A percentile compares a stretch with the other conserved stretches of the same genome.
phyloP scores from a whole-genome alignment of 2,888 invertebrate genomes.

The Clistopyga incitator region DNA sequence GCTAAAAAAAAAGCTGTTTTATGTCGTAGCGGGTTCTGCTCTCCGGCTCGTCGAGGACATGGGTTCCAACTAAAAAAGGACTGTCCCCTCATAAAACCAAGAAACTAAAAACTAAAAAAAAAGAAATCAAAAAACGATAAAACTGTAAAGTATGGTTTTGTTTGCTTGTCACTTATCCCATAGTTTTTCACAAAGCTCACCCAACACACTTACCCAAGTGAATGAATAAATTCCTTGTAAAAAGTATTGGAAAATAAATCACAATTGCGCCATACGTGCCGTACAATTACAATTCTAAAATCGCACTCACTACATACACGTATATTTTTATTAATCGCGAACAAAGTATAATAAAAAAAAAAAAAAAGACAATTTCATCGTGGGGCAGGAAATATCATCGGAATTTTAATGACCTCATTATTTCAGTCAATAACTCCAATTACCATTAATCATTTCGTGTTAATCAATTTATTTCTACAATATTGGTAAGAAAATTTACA shows the following conservation, averaged over 20 bases:
- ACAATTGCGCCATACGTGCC: slow-evolving; percentile 53
- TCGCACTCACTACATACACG: slow-evolving; percentile 46
- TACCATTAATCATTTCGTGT: no score
- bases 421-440: no score
- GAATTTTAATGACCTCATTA: no score
- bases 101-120: background rate
- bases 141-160: slow-evolving; percentile 5
- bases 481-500: no score
- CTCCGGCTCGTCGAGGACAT: slow-evolving; percentile 62
- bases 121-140: background rate
- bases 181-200: background rate
- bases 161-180: background rate
- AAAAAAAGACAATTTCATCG: slow-evolving; percentile 14
- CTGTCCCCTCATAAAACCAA: background rate
- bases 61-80: background rate
- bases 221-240: background rate
- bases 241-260: background rate
- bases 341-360: slow-evolving; percentile 3
- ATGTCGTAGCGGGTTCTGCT: slow-evolving; percentile 25
- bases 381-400: no score
- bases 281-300: slow-evolving; percentile 56
- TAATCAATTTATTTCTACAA: no score
- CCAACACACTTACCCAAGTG: background rate
- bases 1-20: slow-evolving; percentile 38
- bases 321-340: slow-evolving; percentile 51